Evolutionary conservation across 2,888 invertebrate genomes (phyloP).

Genomic region (Molorchus minor): DNA sequence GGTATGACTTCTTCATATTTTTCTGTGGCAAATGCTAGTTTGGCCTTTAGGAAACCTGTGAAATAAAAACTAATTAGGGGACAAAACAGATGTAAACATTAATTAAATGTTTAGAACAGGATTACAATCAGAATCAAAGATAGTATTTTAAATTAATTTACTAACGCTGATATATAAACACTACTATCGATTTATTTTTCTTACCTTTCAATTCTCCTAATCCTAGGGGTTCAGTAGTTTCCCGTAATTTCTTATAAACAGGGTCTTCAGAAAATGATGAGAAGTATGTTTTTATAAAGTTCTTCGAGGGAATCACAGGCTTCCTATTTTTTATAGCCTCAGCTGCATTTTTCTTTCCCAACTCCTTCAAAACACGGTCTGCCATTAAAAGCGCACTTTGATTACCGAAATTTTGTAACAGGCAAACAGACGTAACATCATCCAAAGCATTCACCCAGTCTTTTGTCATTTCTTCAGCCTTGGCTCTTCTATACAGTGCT

Average conservation of each 20-base stretch:
- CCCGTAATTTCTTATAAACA: conserved; percentile 67
- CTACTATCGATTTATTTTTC: conserved; percentile 23
- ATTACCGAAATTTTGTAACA: conserved; percentile 88
- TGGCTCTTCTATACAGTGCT: conserved; percentile 85
- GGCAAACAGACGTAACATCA: conserved; percentile 92
- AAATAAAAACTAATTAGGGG: neutral
- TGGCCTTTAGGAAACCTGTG: conserved; percentile 75
- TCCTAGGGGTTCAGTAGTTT: conserved; percentile 53
- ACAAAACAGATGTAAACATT: neutral
- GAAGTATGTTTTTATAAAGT: conserved; percentile 88
- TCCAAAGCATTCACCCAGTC: conserved; percentile 85
- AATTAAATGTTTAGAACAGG: neutral
- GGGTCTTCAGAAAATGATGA: conserved; percentile 90
- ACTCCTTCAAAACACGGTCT: conserved; percentile 86
- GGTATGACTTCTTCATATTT: conserved; percentile 81
- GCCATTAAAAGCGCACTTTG: conserved; percentile 82
- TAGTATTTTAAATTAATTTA: neutral
- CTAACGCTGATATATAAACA: neutral
- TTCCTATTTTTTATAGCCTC: conserved; percentile 74
- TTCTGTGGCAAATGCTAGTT: conserved; percentile 73
- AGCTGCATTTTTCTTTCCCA: conserved; percentile 79
- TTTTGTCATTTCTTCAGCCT: conserved; percentile 81
- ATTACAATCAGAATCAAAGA: neutral
- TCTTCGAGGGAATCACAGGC: conserved; percentile 83
- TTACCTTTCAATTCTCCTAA: conserved; percentile 56